Conservation (phyloP, 35 echinoderm and acorn worm species). For the Amphiura filiformis region DNA sequence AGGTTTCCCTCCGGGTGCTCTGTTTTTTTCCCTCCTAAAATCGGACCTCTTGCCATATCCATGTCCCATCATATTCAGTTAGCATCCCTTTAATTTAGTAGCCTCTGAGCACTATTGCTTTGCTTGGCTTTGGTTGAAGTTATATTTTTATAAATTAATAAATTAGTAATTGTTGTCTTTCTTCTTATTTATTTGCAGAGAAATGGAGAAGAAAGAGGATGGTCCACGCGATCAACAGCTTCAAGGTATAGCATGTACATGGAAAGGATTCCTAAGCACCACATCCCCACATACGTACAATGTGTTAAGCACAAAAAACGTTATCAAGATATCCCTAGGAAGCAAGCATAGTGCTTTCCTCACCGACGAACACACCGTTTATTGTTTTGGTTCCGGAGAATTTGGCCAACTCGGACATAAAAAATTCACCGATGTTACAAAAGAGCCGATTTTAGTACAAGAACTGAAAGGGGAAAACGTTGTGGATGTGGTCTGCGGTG, state of each 20-base stretch:
- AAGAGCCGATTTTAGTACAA: constrained; percentile 83
- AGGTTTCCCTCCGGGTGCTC: too few species aligned
- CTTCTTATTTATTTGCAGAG: background rate
- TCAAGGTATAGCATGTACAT: constrained; percentile 55
- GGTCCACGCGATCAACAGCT: constrained; percentile 4
- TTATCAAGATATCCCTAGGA: constrained; percentile 88
- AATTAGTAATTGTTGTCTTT: too few species aligned
- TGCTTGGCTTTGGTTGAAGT: too few species aligned
- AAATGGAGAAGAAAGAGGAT: constrained; percentile 19
- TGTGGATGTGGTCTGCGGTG: constrained; percentile 86
- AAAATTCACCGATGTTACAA: constrained; percentile 93
- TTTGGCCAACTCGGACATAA: constrained; percentile 88
- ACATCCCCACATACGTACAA: constrained; percentile 62
- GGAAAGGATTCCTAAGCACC: constrained; percentile 86
- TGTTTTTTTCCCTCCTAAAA: too few species aligned
- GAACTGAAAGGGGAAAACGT: constrained; percentile 95
- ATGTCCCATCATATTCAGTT: too few species aligned
- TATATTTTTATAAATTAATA: too few species aligned
- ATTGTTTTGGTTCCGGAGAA: constrained; percentile 74
- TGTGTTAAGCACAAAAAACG: constrained; percentile 69
- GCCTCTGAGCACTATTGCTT: too few species aligned
- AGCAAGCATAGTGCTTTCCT: constrained; percentile 87
- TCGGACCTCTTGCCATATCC: too few species aligned
- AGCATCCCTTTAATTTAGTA: too few species aligned
- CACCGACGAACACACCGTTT: constrained; percentile 65